Base-by-base conservation (phyloP, 2,888 invertebrate species). In the Xestia xanthographa region DNA sequence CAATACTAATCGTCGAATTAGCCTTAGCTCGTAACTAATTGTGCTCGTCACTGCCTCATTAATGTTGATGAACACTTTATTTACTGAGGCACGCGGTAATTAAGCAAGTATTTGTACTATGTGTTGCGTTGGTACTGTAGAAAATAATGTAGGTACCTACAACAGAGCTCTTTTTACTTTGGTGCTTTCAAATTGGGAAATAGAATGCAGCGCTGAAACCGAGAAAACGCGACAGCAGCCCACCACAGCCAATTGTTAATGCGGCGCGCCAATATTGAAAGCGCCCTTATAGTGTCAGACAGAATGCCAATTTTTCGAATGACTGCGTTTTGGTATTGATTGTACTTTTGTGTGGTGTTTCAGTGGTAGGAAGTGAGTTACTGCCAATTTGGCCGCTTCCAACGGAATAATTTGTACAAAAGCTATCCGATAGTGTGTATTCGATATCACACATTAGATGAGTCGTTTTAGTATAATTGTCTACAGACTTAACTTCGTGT, bases 11-110 rank as follows among this genome's bases (percentile, higher is more conserved):
- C 14, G 63, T 34, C 12, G 17, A 70, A 78, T 82, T 80, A 83
- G 67, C 74, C 76, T 69, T 74, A 77, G 76, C 73, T 72, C 12
- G 17, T 53, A 1, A 63, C 66, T 67, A 82, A 78, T 75, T 70
- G 34, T 60, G 41, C 63, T 75, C 69, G 50, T 78, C 58, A 56
- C 22, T 20, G 85, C 66, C 58, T 83, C 78, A 82, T 82, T 83
- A 85, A 78, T 78, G 58, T 75, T 85, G 69, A 83, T 74, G 65
- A 71, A 71, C 53, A 83, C 68, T 85, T 72, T 77, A 60, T 77
- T 77, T 72, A 74, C 53, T 63, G 65, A 73, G 38, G 20, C 66
- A 48, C 20, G 69, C 63, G 8, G 38, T 72, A 73, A 62, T 70
- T 65, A 62, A 48, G 45, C 45, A 62, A 72, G 38, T 66, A 69